Percentiles rank a stretch among this genome's conserved stretches.
Conservation (phyloP, 2,888 invertebrate genomes). For the Tachina grossa region DNA sequence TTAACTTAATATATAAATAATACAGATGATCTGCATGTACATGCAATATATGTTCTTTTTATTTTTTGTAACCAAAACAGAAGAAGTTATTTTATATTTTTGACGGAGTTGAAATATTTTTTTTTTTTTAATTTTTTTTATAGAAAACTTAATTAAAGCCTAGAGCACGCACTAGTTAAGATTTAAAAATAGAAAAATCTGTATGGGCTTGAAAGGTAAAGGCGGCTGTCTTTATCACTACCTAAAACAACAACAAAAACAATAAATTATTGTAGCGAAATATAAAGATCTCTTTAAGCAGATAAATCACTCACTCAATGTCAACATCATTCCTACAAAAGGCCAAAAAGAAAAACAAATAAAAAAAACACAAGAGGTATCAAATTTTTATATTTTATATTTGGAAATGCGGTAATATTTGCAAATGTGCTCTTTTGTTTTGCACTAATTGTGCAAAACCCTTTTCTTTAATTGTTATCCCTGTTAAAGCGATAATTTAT, state of each 20-base stretch:
- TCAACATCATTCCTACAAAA: conserved; percentile 44
- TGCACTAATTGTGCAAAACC: conserved; percentile 48
- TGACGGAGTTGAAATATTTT: conserved; percentile 14
- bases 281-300: conserved; percentile 48
- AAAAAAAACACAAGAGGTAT: conserved; percentile 15
- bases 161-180: conserved; percentile 66
- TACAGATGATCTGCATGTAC: conserved; percentile 56
- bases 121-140: too few relatives aligned
- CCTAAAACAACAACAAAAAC: conserved; percentile 31
- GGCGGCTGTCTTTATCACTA: conserved; percentile 63
- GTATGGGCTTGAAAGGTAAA: conserved; percentile 52
- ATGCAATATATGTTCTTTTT: background rate
- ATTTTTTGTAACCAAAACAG: conserved; percentile 36
- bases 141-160: conserved; percentile 71
- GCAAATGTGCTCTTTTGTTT: conserved; percentile 60
- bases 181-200: conserved; percentile 49
- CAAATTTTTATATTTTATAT: background rate
- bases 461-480: conserved; percentile 59
- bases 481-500: conserved; percentile 47
- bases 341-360: conserved; percentile 6
- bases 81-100: conserved; percentile 22
- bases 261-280: conserved; percentile 30
- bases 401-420: conserved; percentile 62
- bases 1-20: conserved; percentile 48
- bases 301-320: conserved; percentile 71